Percentiles rank a stretch among this genome's conserved stretches.
phyloP scores from a whole-genome alignment of 2,888 invertebrate species.

The Timema podura region DNA sequence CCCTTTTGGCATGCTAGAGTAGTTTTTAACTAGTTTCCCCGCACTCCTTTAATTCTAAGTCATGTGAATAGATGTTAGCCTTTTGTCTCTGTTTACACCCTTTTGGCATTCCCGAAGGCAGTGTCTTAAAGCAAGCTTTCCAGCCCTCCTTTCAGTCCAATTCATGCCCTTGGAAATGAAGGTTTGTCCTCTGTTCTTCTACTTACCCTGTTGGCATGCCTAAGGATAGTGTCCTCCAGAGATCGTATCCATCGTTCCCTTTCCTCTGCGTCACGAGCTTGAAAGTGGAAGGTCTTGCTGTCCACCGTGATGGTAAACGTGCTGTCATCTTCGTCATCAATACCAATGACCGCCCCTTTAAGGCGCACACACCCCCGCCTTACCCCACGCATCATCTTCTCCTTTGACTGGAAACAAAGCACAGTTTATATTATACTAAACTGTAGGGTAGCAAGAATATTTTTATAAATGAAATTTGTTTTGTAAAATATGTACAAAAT shows the following conservation, averaged over 20 bases:
- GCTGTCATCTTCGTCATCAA: slow-evolving; percentile 98
- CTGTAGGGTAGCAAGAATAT: no score
- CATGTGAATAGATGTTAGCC: no score
- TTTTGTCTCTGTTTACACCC: no score
- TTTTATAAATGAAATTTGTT: no score
- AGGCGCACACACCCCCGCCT: slow-evolving; percentile 95
- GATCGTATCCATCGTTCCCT: slow-evolving; percentile 95
- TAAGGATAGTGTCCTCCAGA: slow-evolving; percentile 87
- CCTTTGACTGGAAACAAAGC: slow-evolving; percentile 76
- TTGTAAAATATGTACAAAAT: no score
- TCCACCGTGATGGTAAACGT: slow-evolving; percentile 99
- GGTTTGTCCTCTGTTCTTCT: neutral
- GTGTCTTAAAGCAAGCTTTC: no score
- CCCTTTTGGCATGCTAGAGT: no score
- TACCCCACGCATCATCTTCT: slow-evolving; percentile 97
- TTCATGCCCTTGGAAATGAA: no score
- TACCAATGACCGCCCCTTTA: slow-evolving; percentile 95
- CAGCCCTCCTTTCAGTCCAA: no score
- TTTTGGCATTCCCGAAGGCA: no score
- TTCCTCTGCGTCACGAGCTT: slow-evolving; percentile 92
- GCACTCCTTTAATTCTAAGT: no score
- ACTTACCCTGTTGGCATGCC: slow-evolving; percentile 66
- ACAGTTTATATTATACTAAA: neutral
- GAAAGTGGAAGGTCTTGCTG: slow-evolving; percentile 98
- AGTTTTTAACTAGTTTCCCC: no score